Base-by-base conservation (phyloP, 2,113 vertebrate genomes). In the Seriola rivoliana region DNA sequence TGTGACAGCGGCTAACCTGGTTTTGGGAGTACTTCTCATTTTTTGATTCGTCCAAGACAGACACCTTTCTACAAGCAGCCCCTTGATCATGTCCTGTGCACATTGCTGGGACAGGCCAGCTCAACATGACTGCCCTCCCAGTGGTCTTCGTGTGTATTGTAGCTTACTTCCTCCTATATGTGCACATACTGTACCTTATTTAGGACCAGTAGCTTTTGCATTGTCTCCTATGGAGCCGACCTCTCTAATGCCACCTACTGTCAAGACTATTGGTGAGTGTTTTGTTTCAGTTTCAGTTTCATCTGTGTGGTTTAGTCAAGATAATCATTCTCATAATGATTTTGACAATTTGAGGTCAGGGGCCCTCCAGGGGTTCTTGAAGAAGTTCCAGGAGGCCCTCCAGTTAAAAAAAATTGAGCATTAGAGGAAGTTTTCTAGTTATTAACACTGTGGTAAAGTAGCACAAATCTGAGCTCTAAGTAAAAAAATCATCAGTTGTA, bases 1-100 rank as follows among this genome's bases (percentile, higher is more conserved):
- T 99, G 98, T 99, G 98, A 99, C 98, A 99, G 98, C 98, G 98
- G 98, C 98, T 99, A 99, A 99, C 97, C 97, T 97, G 97, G 94
- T 96, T 96, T 97, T 98, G 96, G 97, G 96, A 97, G 93, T 88
- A 91, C 93, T 94, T 75, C 89, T 79, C 55, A 32, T 44, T 21
- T 66, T 63, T 73, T 34, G 48, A 29, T 42, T 72, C 67, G 52
- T 57, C 81, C 64, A 17, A 79, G 71, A 67, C 80, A 65, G 29
- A 71, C 84, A 62, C 59, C 85, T 34, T 17, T 48, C 59, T 63
- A 29, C 72, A 67, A 54, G 80, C 75, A 65, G 19, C 9, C 36
- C 36, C 76, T 25, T 38, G 23, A 82, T 69, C 75, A 68, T 71
- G 86, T 84, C 79, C 48, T 58, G 14, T 75, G 50, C 46, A 42